Evolutionary conservation across 2,113 vertebrate genomes (phyloP).

Genomic region (Pangasianodon gigas): DNA sequence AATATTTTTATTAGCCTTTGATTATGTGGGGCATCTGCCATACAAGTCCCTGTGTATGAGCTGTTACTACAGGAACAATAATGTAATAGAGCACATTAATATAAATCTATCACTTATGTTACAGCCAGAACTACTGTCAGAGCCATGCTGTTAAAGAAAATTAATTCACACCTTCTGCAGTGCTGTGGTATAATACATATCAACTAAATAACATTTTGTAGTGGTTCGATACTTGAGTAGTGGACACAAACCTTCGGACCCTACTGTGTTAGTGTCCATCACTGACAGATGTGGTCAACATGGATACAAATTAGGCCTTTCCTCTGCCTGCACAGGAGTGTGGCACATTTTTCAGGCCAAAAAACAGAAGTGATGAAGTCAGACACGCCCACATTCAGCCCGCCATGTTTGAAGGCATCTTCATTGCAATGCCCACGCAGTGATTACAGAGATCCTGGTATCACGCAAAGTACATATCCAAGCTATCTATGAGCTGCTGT

Average conservation of each 20-base stretch:
- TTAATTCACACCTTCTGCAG: background rate
- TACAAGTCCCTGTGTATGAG: background rate
- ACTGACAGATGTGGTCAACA: slow-evolving; percentile 9
- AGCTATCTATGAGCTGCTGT: slow-evolving; percentile 68
- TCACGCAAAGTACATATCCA: slow-evolving; percentile 46
- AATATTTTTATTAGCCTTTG: background rate
- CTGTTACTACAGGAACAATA: background rate
- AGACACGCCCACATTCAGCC: slow-evolving; percentile 28
- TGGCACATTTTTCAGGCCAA: slow-evolving; percentile 50
- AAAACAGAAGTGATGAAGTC: slow-evolving; percentile 37
- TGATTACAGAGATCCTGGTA: slow-evolving; percentile 48
- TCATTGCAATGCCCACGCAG: slow-evolving; percentile 53
- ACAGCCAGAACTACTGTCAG: background rate
- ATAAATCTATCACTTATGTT: background rate
- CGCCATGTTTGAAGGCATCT: slow-evolving; percentile 50
- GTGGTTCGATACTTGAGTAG: background rate
- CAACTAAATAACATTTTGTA: background rate
- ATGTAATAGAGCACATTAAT: background rate
- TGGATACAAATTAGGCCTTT: slow-evolving; percentile 5
- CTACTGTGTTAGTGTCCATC: background rate
- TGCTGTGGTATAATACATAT: background rate
- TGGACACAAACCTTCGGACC: background rate
- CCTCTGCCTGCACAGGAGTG: slow-evolving; percentile 47
- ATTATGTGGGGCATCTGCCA: background rate
- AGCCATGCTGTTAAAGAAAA: background rate